Base-by-base conservation (phyloP, 2,888 invertebrate genomes). In the Timema podura region DNA sequence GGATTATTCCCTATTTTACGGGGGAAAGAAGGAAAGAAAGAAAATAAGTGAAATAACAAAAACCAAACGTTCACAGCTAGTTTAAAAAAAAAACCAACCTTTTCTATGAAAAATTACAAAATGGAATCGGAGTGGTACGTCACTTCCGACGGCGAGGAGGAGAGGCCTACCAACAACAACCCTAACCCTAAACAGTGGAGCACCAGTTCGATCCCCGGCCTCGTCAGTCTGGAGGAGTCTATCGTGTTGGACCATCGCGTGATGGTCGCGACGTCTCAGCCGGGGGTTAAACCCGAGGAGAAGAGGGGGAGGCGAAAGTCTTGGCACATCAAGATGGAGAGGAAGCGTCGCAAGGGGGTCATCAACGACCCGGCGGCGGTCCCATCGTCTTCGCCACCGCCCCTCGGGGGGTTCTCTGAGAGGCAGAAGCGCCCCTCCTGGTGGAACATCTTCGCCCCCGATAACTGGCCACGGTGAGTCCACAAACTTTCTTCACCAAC, bases 371-470 rank as follows among this genome's bases (percentile, higher is more conserved):
- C 72, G 47, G 46, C 70, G 1, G 48, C 73, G 5, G 30, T 30
- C 68, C 68, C 70, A 5, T 48, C 13, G 16, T 46, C 30, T 30
- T 48, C 69, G 30, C 68, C 68, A 7, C 71, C 71, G 11, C 68
- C 64, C 30, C 30, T 30, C 30, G 30, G 30, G 45, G 71, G 64
- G 81, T 75, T 82, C 79, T 76, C 84, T 80, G 82, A 84, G 54
- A 83, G 89, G 47, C 88, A 91, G 80, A 92, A 92, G 80, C 84
- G 92, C 73, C 89, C 90, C 54, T 93, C 92, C 54, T 94, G 93
- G 93, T 94, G 93, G 93, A 93, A 92, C 80, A 91, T 93, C 74
- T 92, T 93, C 79, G 89, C 91, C 64, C 90, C 91, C 67, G 92
- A 93, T 77, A 74, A 75, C 61, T 75, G 73, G 73, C 74, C 75